Base-by-base conservation (phyloP, 2,113 vertebrate species). In the Cromileptes altivelis region DNA sequence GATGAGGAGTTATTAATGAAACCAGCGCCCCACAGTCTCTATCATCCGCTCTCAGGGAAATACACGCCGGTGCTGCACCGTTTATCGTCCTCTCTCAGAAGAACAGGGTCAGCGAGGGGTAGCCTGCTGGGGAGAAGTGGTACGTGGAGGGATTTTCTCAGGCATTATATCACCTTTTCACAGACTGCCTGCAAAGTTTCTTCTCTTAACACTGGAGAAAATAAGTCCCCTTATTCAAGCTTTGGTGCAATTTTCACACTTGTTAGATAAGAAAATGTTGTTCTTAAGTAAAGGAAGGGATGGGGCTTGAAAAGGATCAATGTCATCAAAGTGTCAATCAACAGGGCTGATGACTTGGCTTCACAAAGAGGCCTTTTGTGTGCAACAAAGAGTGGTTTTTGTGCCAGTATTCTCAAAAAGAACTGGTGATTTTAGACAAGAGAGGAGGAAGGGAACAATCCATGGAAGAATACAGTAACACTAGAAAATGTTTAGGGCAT, bases 21-120 rank as follows among this genome's bases (percentile, higher is more conserved):
- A 23, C 9, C 1, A 23, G 42, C 2, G 1, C 57, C 45, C 56
- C 53, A 27, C 49, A 37, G 70, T 61, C 77, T 73, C 62, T 91
- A 89, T 89, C 89, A 1, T 77, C 27, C 15, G 40, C 76, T 33
- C 37, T 60, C 91, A 93, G 89, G 78, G 53, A 73, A 73, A 77
- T 49, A 27, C 8, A 52, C 74, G 84, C 62, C 70, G 67, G 77
- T 56, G 70, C 69, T 0, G 33, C 61, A 18, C 6, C 0, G 42
- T 91, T 94, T 92, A 94, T 94, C 93, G 21, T 61, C 70, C 18
- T 70, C 73, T 69, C 81, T 84, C 93, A 94, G 93, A 83, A 75
- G 75, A 90, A 85, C 72, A 12, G 55, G 74, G 70, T 86, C 82
- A 80, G 14, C 87, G 88, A 92, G 70, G 93, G 85, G 92, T 65